Base-by-base conservation (phyloP, 2,888 invertebrate genomes). In the Drosophila maculinotata region DNA sequence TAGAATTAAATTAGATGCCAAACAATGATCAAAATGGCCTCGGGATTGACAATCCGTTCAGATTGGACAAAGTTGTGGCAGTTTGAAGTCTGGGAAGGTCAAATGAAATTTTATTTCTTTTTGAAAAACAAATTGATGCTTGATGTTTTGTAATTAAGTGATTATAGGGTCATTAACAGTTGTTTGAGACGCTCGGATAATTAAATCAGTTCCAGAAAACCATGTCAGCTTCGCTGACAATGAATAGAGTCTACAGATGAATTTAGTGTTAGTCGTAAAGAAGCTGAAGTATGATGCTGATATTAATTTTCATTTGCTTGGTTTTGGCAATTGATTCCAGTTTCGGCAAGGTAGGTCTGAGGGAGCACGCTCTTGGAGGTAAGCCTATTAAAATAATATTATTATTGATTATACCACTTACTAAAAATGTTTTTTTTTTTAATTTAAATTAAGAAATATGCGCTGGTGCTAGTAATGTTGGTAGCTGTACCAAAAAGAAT, bases 201-300 rank as follows among this genome's bases (percentile, higher is more conserved):
- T 3, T 7, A 14, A 9, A 28, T 10, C 25, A 5, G 15, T 28
- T 36, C 17, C 10, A 47, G 3, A 35, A 15, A n/a, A 14, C 2
- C 12, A 0, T 45, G 20, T 35, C 8, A 44, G 23, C 14, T 26
- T 14, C 15, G 36, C 14, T 14, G 20, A 10, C 17, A 20, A 14
- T 12, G 0, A 2, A 10, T 15, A 9, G 4, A 45, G 5, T 2
- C 0, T 0, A 47, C 14, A 25, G 1, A 3, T 33, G 2, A 8
- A 12, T 9, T 20, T 9, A 26, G 26, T 15, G 1, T 0, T 25
- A 15, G 47, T 28, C 6, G 3, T 4, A 4, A n/a, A n/a, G 10
- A 14, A 3, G 3, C 33, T 28, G 9, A 39, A 36, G 9, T 6
- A 60, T 60, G 47, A 48, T 25, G 35, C 5, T 41, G 1, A 17